phyloP scores from a whole-genome alignment of 2,113 vertebrate species.

The Gymnorhina tibicen region DNA sequence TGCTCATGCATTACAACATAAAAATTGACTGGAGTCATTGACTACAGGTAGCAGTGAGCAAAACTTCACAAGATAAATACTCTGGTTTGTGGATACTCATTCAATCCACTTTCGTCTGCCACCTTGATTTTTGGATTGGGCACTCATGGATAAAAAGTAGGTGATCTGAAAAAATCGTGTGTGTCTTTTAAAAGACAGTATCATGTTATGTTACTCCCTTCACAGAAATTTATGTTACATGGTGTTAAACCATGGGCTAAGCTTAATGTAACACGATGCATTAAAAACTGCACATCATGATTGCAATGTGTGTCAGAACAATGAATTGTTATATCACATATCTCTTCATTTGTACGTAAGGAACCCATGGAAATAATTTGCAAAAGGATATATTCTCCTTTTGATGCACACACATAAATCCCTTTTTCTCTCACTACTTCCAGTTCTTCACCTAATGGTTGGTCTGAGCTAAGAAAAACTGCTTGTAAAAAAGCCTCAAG shows the following conservation, averaged over 20 bases:
- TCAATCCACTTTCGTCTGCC: constrained; percentile 73
- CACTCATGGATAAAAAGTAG: constrained; percentile 75
- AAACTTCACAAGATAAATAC: constrained; percentile 74
- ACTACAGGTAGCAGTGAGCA: constrained; percentile 73
- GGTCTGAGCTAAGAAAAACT: constrained; percentile 7
- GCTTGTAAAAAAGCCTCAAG: not conserved
- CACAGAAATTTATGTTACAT: constrained; percentile 76
- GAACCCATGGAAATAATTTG: constrained; percentile 49
- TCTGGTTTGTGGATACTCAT: constrained; percentile 64
- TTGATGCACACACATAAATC: constrained; percentile 49
- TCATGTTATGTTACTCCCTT: constrained; percentile 67
- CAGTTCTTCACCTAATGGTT: constrained; percentile 17
- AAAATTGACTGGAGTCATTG: constrained; percentile 77
- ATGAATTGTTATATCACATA: constrained; percentile 73
- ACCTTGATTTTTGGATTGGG: constrained; percentile 75
- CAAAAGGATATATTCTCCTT: constrained; percentile 60
- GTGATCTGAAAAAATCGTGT: constrained; percentile 76
- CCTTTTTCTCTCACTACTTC: constrained; percentile 18
- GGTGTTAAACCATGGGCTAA: constrained; percentile 62
- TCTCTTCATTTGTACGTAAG: constrained; percentile 64
- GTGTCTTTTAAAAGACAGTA: constrained; percentile 76
- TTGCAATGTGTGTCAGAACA: constrained; percentile 71
- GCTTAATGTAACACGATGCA: constrained; percentile 73
- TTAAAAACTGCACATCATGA: constrained; percentile 70
- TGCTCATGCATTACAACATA: constrained; percentile 77